Evolutionary conservation across 2,797 vertebrate genomes (phyloP).

Genomic region (Dermochelys coriacea): DNA sequence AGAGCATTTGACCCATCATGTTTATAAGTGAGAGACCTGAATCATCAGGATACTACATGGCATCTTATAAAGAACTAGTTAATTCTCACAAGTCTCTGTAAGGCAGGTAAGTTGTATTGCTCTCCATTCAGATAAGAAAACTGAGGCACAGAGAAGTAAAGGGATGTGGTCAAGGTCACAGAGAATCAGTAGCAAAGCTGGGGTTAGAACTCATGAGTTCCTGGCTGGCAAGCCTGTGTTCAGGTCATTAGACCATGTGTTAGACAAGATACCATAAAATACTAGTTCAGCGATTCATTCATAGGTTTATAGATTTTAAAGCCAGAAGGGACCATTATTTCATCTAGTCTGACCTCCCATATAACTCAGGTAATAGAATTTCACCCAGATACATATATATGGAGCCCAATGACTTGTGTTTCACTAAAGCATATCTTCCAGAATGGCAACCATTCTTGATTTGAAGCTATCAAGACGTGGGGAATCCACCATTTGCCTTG

Average conservation of each 20-base stretch:
- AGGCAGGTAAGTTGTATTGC: background rate
- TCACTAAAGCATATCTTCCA: background rate
- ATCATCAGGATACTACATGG: background rate
- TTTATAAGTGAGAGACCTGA: background rate
- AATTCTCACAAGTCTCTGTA: background rate
- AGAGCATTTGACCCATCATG: background rate
- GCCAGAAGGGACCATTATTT: background rate
- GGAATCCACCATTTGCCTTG: fast-evolving
- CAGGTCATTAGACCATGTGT: background rate
- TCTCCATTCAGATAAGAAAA: background rate
- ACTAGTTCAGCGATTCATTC: background rate
- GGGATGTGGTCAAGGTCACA: background rate
- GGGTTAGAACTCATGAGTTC: background rate
- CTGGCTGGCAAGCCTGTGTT: background rate
- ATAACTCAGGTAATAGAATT: fast-evolving
- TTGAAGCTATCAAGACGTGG: background rate
- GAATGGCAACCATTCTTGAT: background rate
- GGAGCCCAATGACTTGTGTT: fast-evolving
- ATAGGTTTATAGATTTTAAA: background rate
- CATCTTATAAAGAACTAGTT: background rate
- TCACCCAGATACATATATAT: fast-evolving
- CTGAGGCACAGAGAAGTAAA: background rate
- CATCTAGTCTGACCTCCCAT: background rate
- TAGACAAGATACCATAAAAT: background rate
- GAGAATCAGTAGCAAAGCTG: background rate